Base-by-base conservation (phyloP, 35 echinoderm and acorn worm species). In the Apostichopus californicus region DNA sequence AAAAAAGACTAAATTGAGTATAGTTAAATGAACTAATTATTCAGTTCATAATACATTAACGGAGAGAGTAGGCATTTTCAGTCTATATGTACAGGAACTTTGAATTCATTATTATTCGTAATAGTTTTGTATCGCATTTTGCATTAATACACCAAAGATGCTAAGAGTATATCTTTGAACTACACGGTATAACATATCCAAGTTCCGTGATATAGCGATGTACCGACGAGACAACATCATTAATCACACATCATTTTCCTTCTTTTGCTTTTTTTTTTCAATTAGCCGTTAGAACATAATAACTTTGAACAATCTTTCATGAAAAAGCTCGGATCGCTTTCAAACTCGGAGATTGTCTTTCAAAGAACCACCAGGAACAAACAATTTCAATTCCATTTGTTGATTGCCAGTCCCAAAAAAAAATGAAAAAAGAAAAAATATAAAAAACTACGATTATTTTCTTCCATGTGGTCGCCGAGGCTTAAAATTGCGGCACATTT, bases 401-500 rank as follows among this genome's bases (percentile, higher is more conserved):
- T 85, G 81, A 57, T 58, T 85, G 7, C 71, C 11, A 68, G 64
- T 10, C 15, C 64, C 15, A 68, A 11, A 68, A 11, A 10, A 18
- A 68, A 68, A 68, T 14, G 15, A 17, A 68, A 68, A 18, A 68
- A 68, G 11, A 5, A 15, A 18, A 68, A 9, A 18, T 14, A 68
- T 11, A 18, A 14, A 14, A 68, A 11, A 14, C 3, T 20, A 75
- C 17, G 15, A 22, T 20, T 54, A 58, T 85, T 85, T n/a, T 59
- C 20, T 54, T 55, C 81, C 55, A 21, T 85, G 56, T 59, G 81
- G n/a, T 85, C 81, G 57, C 55, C 81, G 81, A 57, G 81, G 81
- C 81, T 59, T 85, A 59, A 85, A 85, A 85, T 85, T 59, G 81
- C 55, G 81, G 81, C 55, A 85, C n/a, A n/a, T 85, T 85, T 85